phyloP scores from a whole-genome alignment of 2,113 vertebrate species.

The Notarius quadriscutis region DNA sequence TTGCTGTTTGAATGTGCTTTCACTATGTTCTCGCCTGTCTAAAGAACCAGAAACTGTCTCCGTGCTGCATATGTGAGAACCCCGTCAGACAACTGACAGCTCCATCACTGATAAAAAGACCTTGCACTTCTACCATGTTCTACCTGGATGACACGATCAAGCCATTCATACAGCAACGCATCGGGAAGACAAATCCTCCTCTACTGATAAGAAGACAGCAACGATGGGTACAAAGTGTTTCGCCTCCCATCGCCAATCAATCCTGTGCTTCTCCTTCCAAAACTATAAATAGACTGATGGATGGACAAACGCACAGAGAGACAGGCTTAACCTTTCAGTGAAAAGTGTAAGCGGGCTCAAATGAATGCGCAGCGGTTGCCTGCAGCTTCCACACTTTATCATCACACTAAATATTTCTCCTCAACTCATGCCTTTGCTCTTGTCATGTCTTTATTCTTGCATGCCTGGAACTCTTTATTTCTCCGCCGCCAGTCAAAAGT shows the following conservation, averaged over 20 bases:
- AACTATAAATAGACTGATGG: constrained; percentile 41
- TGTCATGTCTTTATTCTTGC: neutral
- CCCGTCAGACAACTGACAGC: neutral
- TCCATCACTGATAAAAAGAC: constrained; percentile 10
- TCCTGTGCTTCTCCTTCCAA: constrained; percentile 13
- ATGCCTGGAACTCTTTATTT: neutral
- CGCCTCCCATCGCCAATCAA: neutral
- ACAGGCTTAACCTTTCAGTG: constrained; percentile 47
- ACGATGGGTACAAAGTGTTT: constrained; percentile 4
- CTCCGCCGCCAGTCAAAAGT: neutral
- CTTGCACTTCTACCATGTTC: neutral
- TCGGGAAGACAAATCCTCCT: constrained; percentile 23
- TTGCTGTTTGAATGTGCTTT: neutral
- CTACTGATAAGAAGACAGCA: constrained; percentile 10
- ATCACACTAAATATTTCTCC: constrained; percentile 48
- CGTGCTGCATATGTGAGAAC: neutral
- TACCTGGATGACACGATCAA: constrained; percentile 9
- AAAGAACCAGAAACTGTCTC: neutral
- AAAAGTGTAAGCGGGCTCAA: constrained; percentile 47
- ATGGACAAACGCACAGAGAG: constrained; percentile 51
- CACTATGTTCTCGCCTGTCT: neutral
- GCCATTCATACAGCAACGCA: neutral
- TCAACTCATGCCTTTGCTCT: constrained; percentile 4
- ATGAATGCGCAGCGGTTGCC: constrained; percentile 45
- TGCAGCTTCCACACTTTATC: constrained; percentile 15